Conservation (phyloP, 1,140 invertebrate genomes). For the Cydia pomonella region DNA sequence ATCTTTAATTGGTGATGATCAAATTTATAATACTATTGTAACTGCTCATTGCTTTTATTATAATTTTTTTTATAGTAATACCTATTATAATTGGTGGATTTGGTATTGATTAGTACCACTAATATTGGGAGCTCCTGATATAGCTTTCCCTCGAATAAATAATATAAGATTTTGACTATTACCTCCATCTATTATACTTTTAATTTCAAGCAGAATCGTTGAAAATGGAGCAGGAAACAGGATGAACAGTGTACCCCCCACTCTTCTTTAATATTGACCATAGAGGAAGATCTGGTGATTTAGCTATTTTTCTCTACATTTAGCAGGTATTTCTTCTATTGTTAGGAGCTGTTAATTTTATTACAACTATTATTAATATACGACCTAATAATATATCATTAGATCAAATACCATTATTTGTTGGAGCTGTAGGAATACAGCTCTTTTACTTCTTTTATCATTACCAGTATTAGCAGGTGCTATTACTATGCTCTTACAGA, state of each 20-base stretch:
- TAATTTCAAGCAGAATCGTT: constrained; percentile 81
- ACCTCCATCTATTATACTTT: constrained; percentile 82
- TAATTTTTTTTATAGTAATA: constrained; percentile 92
- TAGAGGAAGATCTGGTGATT: constrained; percentile 83
- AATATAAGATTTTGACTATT: constrained; percentile 90
- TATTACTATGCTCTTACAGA: no score
- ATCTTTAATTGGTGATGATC: constrained; percentile 83
- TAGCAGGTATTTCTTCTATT: no score
- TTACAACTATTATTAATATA: no score
- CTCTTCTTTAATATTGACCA: constrained; percentile 81
- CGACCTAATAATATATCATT: no score
- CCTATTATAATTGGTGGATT: constrained; percentile 89
- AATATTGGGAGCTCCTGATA: constrained; percentile 87
- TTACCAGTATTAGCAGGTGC: no score
- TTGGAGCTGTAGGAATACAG: no score
- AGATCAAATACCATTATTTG: no score
- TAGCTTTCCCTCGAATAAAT: constrained; percentile 89
- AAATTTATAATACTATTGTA: constrained; percentile 87
- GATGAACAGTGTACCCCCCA: constrained; percentile 84
- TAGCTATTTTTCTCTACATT: constrained; percentile 86
- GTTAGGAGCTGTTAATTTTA: no score
- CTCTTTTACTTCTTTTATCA: no score
- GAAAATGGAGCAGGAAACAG: constrained; percentile 84
- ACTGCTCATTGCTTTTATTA: constrained; percentile 88
- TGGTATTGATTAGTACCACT: constrained; percentile 88